Conservation (phyloP, 2,797 vertebrate species). For the Lateolabrax maculatus region DNA sequence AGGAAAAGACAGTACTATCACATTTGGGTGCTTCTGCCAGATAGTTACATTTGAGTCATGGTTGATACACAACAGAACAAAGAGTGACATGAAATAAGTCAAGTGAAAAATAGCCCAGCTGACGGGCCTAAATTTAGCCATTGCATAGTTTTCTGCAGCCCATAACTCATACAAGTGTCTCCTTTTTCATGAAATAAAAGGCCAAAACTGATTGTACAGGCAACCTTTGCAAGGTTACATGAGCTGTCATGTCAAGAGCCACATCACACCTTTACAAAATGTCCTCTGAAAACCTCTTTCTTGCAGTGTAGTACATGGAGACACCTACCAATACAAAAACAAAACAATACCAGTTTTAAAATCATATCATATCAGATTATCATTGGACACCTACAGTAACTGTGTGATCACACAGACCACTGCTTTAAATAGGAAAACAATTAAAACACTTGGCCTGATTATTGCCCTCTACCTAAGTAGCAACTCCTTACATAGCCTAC, state of each 20-base stretch:
- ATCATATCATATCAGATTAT: not conserved
- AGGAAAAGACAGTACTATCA: constrained; percentile 41
- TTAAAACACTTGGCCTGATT: constrained; percentile 2
- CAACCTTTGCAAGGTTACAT: constrained; percentile 43
- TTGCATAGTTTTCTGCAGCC: constrained; percentile 45
- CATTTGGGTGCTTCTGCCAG: constrained; percentile 26
- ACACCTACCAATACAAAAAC: not conserved
- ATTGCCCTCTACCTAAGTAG: not conserved
- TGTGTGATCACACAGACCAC: not conserved
- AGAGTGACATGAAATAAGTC: constrained; percentile 56
- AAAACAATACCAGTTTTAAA: not conserved
- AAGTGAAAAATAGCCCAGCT: constrained; percentile 58
- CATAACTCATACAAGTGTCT: constrained; percentile 49
- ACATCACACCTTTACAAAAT: not conserved
- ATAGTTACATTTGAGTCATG: constrained; percentile 38
- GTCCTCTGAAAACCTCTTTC: no score
- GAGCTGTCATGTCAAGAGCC: constrained; percentile 42
- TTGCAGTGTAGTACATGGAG: no score
- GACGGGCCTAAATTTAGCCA: constrained; percentile 57
- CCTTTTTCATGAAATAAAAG: constrained; percentile 48
- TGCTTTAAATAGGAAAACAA: constrained; percentile 9
- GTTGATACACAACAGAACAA: constrained; percentile 62
- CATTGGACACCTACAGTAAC: not conserved
- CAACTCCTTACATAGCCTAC: not conserved
- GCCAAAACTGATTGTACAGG: constrained; percentile 34